phyloP scores from a whole-genome alignment of 2,113 vertebrate genomes.

The Hippoglossus stenolepis region DNA sequence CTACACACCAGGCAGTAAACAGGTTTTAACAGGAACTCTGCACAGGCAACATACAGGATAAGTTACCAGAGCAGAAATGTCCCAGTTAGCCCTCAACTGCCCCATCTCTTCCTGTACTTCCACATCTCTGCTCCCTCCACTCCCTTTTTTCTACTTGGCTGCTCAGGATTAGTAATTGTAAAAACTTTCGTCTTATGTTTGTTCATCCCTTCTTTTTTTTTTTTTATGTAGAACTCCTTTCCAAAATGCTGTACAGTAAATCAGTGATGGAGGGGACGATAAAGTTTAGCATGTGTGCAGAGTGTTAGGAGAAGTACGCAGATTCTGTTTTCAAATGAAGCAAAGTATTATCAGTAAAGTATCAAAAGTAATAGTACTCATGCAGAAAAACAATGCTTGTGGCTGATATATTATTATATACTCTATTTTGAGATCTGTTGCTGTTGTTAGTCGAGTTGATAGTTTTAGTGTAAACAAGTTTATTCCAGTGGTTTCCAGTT shows the following conservation, averaged over 20 bases:
- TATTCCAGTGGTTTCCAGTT: no score
- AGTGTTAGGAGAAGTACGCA: background rate
- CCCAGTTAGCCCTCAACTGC: conserved; percentile 36
- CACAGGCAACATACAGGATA: conserved; percentile 41
- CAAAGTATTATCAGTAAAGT: background rate
- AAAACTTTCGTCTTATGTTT: conserved; percentile 39
- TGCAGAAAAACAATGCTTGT: no score
- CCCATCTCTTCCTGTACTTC: conserved; percentile 46
- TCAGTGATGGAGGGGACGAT: background rate
- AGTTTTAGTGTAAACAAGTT: no score
- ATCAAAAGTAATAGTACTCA: background rate
- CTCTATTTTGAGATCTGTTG: no score
- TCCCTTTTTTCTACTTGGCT: conserved; percentile 29
- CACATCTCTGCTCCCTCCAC: background rate
- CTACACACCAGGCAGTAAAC: conserved; percentile 56
- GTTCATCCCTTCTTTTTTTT: conserved; percentile 26
- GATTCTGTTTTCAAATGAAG: background rate
- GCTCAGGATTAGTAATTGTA: conserved; percentile 45
- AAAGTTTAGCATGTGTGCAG: background rate
- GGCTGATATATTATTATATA: no score
- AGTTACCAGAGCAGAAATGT: conserved; percentile 51
- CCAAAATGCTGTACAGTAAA: conserved; percentile 37
- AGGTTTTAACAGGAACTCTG: conserved; percentile 55
- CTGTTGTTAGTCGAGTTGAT: no score
- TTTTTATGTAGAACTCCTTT: conserved; percentile 23